A percentile compares a stretch with the other conserved stretches of the same genome.
Evolutionary conservation across 2,888 invertebrate species (phyloP).

Genomic region (Auanema sp.): DNA sequence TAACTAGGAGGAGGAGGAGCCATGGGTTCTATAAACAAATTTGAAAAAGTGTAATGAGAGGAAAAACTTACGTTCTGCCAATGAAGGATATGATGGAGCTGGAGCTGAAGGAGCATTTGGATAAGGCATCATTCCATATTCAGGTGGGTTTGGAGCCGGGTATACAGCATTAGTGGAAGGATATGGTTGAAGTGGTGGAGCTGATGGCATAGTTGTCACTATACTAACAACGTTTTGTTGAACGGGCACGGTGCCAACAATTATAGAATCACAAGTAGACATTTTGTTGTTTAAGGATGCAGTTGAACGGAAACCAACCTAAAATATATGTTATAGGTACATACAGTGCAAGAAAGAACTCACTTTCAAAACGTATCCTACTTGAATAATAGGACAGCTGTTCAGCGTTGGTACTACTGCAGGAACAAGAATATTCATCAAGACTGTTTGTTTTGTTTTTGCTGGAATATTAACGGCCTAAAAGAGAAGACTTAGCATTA

Average conservation of each 20-base stretch:
- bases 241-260: constrained; percentile 26
- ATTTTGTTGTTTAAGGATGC: constrained; percentile 15
- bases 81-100: constrained; percentile 4
- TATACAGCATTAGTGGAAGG: not conserved
- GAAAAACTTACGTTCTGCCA: not conserved
- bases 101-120: not conserved
- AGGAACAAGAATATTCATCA: constrained; percentile 15
- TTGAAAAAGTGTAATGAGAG: not conserved
- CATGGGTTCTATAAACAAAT: not conserved
- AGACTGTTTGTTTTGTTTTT: constrained; percentile 9
- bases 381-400: constrained; percentile 31
- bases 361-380: constrained; percentile 21
- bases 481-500: no score
- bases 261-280: constrained; percentile 11
- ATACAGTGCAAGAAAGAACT: not conserved
- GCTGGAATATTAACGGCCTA: constrained; percentile 13
- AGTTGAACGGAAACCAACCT: constrained; percentile 16
- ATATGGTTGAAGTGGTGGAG: constrained; percentile 5
- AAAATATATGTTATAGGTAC: not conserved
- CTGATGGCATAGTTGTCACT: not conserved
- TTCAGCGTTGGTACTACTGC: constrained; percentile 31
- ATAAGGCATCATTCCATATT: not conserved
- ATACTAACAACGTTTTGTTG: not conserved
- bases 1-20: constrained; percentile 17
- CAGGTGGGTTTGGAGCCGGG: not conserved